A percentile compares a stretch with the other conserved stretches of the same genome.
These are phyloP conservation scores for Tetrapedia diversipes DNA, from an alignment of 2,888 invertebrate genomes.

Conservation along the genomic window DNA sequence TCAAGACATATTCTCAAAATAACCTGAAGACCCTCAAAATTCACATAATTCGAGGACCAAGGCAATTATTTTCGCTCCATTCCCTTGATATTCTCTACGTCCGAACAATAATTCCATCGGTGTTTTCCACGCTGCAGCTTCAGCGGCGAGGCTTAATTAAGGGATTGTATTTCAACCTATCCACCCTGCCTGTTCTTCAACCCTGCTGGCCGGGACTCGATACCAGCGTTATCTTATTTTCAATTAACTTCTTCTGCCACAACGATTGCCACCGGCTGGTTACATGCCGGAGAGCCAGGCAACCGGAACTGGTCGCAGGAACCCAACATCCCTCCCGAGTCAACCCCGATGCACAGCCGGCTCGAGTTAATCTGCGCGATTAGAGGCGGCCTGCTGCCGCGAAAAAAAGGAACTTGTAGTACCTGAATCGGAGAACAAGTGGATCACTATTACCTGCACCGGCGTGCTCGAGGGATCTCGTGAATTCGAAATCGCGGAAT, in stretches of 20 bases:
- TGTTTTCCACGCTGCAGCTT: conserved; percentile 45
- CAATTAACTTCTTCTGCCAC: conserved; percentile 68
- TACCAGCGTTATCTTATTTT: conserved; percentile 66
- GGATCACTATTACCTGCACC: no score
- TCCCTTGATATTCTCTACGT: conserved; percentile 42
- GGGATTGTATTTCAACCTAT: conserved; percentile 59
- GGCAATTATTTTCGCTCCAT: conserved; percentile 28
- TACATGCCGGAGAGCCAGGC: conserved; percentile 38
- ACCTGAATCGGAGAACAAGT: background rate
- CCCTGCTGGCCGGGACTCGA: conserved; percentile 35
- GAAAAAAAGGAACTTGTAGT: background rate
- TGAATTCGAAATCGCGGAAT: no score
- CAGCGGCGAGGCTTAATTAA: conserved; percentile 65
- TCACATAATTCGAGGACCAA: background rate
- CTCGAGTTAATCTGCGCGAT: conserved; percentile 43
- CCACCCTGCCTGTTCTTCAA: conserved; percentile 28
- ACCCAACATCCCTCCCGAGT: no score
- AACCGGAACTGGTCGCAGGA: conserved; percentile 45
- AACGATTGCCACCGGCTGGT: conserved; percentile 61
- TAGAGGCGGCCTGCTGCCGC: conserved; percentile 17
- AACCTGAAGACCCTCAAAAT: background rate
- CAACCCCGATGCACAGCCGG: no score
- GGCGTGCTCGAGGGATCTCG: no score
- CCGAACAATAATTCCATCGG: conserved; percentile 58
- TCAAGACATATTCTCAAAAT: background rate